Evolutionary conservation across 2,113 vertebrate genomes (phyloP).

Genomic region (Aramus guarauna): DNA sequence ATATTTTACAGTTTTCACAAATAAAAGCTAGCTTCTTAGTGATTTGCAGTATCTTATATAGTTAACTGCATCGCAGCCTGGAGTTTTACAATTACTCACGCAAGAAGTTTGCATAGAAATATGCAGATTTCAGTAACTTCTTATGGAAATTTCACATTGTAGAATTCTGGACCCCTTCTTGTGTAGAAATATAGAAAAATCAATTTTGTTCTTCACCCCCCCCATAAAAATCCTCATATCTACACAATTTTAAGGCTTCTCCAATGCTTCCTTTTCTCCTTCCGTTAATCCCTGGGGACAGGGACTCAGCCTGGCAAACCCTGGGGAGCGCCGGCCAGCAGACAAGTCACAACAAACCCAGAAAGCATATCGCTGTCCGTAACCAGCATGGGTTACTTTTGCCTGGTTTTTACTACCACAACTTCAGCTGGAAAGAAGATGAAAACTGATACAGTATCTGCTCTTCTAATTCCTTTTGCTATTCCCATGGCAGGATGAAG

Average conservation of each 20-base stretch:
- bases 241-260: not conserved
- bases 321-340: rapidly evolving
- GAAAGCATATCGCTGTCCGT: rapidly evolving
- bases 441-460: not conserved
- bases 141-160: not conserved
- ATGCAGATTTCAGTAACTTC: not conserved
- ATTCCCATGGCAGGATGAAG: not conserved
- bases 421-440: not conserved
- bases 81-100: not conserved
- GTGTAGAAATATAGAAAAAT: not conserved
- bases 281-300: rapidly evolving
- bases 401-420: not conserved
- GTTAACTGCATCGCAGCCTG: not conserved
- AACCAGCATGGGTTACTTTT: not conserved
- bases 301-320: not conserved
- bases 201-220: not conserved
- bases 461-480: not conserved
- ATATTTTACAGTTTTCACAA: not conserved
- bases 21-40: not conserved
- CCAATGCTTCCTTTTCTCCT: not conserved
- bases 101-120: not conserved
- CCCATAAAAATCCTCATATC: not conserved
- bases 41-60: not conserved
- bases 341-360: not conserved
- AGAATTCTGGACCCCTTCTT: not conserved